phyloP scores from a whole-genome alignment of 2,113 vertebrate genomes.

The Astatoreochromis straeleni region DNA sequence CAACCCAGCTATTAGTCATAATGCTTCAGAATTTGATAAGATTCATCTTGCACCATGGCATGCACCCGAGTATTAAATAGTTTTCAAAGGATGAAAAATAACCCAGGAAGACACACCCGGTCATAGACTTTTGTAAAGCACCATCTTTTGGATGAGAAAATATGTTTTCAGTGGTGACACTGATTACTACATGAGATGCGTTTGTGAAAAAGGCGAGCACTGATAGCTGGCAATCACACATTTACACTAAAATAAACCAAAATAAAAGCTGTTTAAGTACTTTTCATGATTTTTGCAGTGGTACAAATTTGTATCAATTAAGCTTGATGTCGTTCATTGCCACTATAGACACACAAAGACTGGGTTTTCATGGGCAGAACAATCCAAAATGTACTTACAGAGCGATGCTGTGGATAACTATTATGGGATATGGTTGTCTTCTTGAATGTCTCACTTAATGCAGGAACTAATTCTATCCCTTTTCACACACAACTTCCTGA shows the following conservation, averaged over 20 bases:
- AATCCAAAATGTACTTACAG: background rate
- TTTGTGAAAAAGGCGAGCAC: background rate
- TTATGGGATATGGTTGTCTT: background rate
- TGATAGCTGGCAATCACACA: background rate
- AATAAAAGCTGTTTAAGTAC: background rate
- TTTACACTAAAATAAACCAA: background rate
- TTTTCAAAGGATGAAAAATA: conserved; percentile 21
- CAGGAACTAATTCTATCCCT: background rate
- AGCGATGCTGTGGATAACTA: background rate
- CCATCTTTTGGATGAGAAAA: background rate
- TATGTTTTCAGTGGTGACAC: background rate
- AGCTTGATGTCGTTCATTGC: background rate
- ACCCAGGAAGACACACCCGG: background rate
- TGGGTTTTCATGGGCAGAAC: background rate
- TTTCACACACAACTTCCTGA: background rate
- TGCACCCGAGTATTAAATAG: background rate
- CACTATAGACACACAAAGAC: background rate
- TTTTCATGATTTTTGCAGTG: background rate
- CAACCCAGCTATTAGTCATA: conserved; percentile 45
- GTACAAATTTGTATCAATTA: background rate
- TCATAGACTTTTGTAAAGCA: background rate
- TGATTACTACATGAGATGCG: background rate
- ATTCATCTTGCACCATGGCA: conserved; percentile 17
- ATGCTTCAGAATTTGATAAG: conserved; percentile 43
- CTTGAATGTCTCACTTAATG: background rate